Evolutionary conservation across 2,888 invertebrate species (phyloP), one percentile per base, ranked within the genome.

Genomic region (Rapana venosa): DNA sequence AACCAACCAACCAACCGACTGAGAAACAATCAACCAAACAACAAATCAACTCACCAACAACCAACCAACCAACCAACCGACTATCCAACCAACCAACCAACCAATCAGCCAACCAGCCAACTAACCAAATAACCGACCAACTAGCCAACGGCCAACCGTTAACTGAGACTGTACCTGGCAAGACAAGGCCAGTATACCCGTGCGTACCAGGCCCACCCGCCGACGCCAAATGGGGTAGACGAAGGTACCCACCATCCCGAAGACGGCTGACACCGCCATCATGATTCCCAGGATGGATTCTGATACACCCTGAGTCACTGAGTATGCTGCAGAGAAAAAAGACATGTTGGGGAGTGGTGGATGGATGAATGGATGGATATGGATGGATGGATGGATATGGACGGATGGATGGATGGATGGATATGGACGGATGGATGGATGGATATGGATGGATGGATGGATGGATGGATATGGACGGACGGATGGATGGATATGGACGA

Each of bases 231-330:
- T 88, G 6, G 96, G 96, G 93, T 96, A 97, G 8, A 95, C 93
- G 22, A 96, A 87, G n/a, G 96, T 96, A 22, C 96, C 96, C 11
- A 95, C 85, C 36, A 97, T 95, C 5, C 96, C 97, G 30, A 95
- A 93, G 26, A 96, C 74, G 0, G 96, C 96, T 20, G 96, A 96
- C 15, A 95, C 91, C 0, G 95, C 96, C 90, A 96, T 95, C 74
- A 96, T 88, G 30, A 96, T 91, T 15, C 96, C 96, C 15, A 96
- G 93, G 8, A 96, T 88, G 6, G 94, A 93, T 90, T 96, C 96
- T 26, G 94, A 93, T 22, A 96, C 93, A n/a, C 96, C 96, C 92
- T 96, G 96, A 26, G 94, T 94, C 89, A 95, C 95, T 74, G 94
- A 95, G 92, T 96, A 96, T 17, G 95, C 96, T 95, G 90, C 0